Evolutionary conservation across 2,113 vertebrate genomes (phyloP).

Genomic region (Cryptomyrus ogoouensis): DNA sequence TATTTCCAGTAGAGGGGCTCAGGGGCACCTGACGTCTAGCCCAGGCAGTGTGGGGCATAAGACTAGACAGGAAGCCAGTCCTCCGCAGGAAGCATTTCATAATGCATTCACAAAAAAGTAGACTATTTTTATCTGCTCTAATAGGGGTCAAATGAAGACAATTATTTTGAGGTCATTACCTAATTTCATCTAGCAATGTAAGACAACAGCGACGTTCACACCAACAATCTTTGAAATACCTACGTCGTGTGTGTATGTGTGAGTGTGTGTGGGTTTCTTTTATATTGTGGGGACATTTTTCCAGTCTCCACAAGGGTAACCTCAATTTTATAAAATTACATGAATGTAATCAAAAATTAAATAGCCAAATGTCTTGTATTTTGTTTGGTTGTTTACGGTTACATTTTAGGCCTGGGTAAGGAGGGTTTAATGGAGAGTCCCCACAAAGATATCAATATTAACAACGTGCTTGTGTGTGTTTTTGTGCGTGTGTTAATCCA

Average conservation of each 20-base stretch:
- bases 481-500: background rate
- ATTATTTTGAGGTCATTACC: background rate
- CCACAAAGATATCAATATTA: background rate
- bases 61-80: background rate
- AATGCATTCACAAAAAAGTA: background rate
- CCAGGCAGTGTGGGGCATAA: background rate
- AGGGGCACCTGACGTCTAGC: background rate
- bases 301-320: background rate
- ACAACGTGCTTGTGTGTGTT: background rate
- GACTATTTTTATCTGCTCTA: background rate
- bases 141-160: background rate
- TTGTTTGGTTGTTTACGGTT: background rate
- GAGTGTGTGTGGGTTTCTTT: background rate
- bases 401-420: background rate
- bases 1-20: background rate
- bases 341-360: background rate
- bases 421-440: background rate
- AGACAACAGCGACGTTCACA: background rate
- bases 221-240: background rate
- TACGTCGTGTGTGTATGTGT: background rate
- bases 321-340: too few species aligned
- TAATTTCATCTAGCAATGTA: background rate
- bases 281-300: background rate
- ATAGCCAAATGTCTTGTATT: background rate
- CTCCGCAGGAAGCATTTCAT: background rate